A percentile compares a stretch with the other conserved stretches of the same genome.
These are phyloP conservation scores for Coelopa pilipes DNA, from an alignment of 2,888 invertebrate genomes.

Conservation along the genomic window DNA sequence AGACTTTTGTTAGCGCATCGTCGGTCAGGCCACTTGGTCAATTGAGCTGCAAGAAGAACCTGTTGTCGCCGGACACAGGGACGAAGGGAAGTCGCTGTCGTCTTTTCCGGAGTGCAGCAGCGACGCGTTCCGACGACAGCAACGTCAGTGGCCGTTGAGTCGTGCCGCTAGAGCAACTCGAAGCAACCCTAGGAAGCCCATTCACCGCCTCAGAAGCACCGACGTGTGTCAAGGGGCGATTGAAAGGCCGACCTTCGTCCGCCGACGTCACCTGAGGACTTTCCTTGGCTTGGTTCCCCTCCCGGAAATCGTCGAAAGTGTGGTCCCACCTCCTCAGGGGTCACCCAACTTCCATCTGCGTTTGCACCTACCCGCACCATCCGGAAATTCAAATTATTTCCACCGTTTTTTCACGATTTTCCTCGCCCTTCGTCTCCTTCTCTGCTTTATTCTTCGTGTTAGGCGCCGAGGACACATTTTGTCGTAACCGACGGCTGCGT, in stretches of 20 bases:
- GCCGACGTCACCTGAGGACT: too few species aligned
- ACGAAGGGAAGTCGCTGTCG: slow-evolving; percentile 9
- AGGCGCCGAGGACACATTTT: neutral
- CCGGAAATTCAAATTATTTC: too few species aligned
- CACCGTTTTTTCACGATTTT: neutral
- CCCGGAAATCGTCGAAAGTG: too few species aligned
- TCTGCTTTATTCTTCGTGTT: neutral
- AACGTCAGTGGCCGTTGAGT: slow-evolving; percentile 15
- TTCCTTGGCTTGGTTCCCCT: too few species aligned
- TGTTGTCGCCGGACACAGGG: neutral
- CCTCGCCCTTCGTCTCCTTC: too few species aligned
- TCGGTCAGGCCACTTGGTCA: neutral
- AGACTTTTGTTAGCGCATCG: slow-evolving; percentile 5
- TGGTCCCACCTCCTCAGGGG: too few species aligned
- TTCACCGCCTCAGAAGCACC: neutral
- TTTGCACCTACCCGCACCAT: too few species aligned
- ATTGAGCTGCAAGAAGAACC: neutral
- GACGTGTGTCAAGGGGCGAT: too few species aligned
- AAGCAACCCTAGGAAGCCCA: neutral
- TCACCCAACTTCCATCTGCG: too few species aligned
- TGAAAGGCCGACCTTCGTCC: too few species aligned
- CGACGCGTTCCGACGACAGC: neutral
- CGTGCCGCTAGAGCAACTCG: slow-evolving; percentile 27
- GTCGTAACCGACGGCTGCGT: slow-evolving; percentile 7
- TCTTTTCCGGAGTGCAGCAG: slow-evolving; percentile 9